phyloP scores from a whole-genome alignment of 2,888 invertebrate genomes.

The Heterodera filipjevi region DNA sequence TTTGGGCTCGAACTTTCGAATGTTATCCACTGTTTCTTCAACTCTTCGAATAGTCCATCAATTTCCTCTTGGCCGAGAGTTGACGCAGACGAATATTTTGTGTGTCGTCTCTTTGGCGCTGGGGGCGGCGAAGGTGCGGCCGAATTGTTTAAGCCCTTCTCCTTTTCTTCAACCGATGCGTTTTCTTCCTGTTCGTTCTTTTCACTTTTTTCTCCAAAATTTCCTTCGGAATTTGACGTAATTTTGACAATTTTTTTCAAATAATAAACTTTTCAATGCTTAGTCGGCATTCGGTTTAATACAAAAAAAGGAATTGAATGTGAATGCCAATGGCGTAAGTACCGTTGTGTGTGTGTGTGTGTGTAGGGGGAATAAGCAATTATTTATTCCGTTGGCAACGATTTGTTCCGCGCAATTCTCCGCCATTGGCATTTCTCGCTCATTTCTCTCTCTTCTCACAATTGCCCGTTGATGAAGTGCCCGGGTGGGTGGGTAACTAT shows the following conservation, averaged over 20 bases:
- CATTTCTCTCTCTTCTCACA: not conserved
- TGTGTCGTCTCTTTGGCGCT: not conserved
- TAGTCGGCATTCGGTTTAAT: not conserved
- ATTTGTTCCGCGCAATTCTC: not conserved
- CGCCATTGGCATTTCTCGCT: not conserved
- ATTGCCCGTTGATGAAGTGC: not conserved
- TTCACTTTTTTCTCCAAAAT: not conserved
- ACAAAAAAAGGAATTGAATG: too few species aligned
- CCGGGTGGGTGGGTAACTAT: not conserved
- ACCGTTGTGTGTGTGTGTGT: too few species aligned
- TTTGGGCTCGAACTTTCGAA: not conserved
- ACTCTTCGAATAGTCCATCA: not conserved
- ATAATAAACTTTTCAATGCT: not conserved
- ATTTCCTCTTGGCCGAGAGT: conserved; percentile 31
- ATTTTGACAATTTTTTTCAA: not conserved
- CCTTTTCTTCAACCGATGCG: not conserved
- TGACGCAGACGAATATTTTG: conserved; percentile 44
- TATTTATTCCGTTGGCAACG: not conserved
- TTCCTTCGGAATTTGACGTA: not conserved
- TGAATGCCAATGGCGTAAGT: not conserved
- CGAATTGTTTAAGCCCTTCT: not conserved
- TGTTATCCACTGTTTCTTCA: conserved; percentile 9
- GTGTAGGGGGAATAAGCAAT: not conserved
- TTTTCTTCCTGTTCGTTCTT: not conserved
- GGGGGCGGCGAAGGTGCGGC: not conserved